Percentiles rank a stretch among this genome's conserved stretches.
phyloP scores from a whole-genome alignment of 1,140 invertebrate species.

The Penaeus japonicus region DNA sequence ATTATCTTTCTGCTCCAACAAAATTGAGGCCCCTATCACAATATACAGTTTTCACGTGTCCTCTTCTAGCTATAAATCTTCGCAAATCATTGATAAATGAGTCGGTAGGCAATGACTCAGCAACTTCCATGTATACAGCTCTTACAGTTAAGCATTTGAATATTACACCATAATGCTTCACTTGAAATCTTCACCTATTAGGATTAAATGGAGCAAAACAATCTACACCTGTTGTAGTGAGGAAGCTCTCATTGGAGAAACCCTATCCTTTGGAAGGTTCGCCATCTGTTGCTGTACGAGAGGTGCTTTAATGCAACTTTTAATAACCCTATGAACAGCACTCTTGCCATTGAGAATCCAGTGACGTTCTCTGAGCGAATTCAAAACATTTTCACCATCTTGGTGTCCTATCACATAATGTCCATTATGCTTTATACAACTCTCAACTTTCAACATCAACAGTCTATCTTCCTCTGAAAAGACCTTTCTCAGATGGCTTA shows the following conservation, averaged over 20 bases:
- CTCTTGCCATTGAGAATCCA: constrained; percentile 41
- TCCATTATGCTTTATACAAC: too few relatives aligned
- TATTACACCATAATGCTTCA: constrained; percentile 57
- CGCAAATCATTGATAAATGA: constrained; percentile 60
- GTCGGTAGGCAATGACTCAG: constrained; percentile 57
- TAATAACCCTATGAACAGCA: not conserved
- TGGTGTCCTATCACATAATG: not conserved
- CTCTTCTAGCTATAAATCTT: constrained; percentile 61
- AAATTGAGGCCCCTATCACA: constrained; percentile 63
- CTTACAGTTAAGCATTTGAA: constrained; percentile 60
- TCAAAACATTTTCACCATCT: constrained; percentile 18
- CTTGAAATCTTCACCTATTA: constrained; percentile 40
- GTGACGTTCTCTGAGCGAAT: not conserved
- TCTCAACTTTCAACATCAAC: too few relatives aligned
- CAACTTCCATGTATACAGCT: constrained; percentile 61
- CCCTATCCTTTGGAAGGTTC: constrained; percentile 45
- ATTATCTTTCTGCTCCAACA: constrained; percentile 58
- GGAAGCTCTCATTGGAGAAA: constrained; percentile 38
- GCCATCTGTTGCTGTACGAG: constrained; percentile 23
- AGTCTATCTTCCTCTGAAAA: too few relatives aligned
- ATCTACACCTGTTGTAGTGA: constrained; percentile 58
- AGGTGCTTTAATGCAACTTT: not conserved
- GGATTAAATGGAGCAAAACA: constrained; percentile 59
- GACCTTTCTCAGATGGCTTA: too few relatives aligned
- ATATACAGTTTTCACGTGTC: constrained; percentile 56